Evolutionary conservation across 2,888 invertebrate species (phyloP).

Genomic region (Andricus curvator): DNA sequence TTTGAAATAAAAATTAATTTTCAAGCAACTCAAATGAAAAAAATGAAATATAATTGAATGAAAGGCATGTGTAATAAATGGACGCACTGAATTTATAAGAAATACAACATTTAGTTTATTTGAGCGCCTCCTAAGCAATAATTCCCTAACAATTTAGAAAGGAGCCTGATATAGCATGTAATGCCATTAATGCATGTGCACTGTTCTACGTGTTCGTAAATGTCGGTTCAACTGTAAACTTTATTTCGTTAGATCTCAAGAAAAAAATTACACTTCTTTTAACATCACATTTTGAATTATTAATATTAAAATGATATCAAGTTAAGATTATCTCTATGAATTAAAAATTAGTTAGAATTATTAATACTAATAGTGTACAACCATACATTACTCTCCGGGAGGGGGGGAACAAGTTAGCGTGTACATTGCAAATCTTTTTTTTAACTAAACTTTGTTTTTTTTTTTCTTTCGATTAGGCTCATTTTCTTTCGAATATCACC

Average conservation of each 20-base stretch:
- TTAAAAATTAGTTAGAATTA: constrained; percentile 77
- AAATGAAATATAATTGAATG: constrained; percentile 5
- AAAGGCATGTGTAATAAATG: constrained; percentile 37
- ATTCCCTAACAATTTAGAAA: constrained; percentile 75
- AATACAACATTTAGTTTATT: constrained; percentile 77
- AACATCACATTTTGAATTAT: constrained; percentile 77
- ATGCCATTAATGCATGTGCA: constrained; percentile 34
- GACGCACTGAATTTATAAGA: constrained; percentile 66
- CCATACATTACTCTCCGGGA: constrained; percentile 72
- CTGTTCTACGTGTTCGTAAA: constrained; percentile 51
- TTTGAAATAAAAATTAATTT: not conserved
- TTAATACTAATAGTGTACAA: constrained; percentile 78
- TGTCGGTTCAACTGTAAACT: constrained; percentile 73
- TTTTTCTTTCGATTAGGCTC: constrained; percentile 44
- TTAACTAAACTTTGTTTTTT: constrained; percentile 67
- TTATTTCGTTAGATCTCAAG: constrained; percentile 72
- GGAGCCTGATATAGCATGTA: constrained; percentile 61
- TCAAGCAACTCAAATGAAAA: not conserved
- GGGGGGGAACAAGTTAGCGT: constrained; percentile 62
- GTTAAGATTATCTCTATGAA: constrained; percentile 73
- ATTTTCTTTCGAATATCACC: constrained; percentile 3
- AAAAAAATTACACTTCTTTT: constrained; percentile 72
- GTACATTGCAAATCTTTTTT: constrained; percentile 65
- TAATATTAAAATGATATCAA: constrained; percentile 76
- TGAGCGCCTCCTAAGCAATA: constrained; percentile 75